Conservation (phyloP, 2,113 vertebrate species). For the Tyrannus savana region DNA sequence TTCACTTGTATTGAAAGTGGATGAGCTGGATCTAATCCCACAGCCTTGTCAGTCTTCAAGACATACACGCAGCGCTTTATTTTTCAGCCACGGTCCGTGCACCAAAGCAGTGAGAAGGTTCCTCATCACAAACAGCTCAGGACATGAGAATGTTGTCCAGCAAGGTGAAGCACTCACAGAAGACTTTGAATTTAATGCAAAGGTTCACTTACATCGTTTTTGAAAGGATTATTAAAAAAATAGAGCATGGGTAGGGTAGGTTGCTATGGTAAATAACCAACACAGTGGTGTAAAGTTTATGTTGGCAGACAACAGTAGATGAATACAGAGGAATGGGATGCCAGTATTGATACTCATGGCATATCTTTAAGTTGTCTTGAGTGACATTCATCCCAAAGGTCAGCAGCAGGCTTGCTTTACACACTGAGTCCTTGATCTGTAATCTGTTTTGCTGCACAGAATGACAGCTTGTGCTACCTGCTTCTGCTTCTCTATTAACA, state of each 20-base stretch:
- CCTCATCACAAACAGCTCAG: neutral
- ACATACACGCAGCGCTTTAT: accelerated
- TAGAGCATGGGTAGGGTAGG: accelerated
- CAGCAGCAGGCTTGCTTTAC: neutral
- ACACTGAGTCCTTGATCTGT: neutral
- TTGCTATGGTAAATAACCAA: neutral
- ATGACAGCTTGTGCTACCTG: neutral
- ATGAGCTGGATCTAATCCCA: neutral
- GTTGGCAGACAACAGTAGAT: neutral
- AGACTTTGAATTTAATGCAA: neutral
- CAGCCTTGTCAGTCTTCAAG: neutral
- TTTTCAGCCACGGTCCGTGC: neutral
- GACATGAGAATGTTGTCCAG: neutral
- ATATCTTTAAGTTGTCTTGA: neutral
- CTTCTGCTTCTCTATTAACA: neutral
- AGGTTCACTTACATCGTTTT: neutral
- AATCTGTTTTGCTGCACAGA: neutral
- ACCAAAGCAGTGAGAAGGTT: neutral
- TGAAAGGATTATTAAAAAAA: neutral
- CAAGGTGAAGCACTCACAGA: neutral
- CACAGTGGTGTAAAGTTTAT: neutral
- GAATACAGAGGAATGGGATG: neutral
- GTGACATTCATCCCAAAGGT: neutral
- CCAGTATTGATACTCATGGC: neutral
- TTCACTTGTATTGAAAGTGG: neutral